Evolutionary conservation across 2,888 invertebrate genomes (phyloP), one percentile per base, ranked within the genome.

Genomic region (Lapara coniferarum): DNA sequence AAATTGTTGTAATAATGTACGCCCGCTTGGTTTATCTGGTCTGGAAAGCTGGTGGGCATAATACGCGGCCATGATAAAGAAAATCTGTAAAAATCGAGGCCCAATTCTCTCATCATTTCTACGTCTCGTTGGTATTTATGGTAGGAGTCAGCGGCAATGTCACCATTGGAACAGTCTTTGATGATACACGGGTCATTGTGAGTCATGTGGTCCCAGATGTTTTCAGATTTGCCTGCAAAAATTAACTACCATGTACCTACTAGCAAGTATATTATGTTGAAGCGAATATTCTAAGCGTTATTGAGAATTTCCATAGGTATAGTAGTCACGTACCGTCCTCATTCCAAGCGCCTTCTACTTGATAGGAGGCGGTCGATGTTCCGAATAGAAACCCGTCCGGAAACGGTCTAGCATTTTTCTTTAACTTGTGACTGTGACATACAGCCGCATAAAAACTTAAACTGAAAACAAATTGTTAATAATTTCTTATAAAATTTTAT

Each of bases 31-130:
- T 95, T 96, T 19, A 95, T 83, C 10, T 85, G 78, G 67, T 93
- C 87, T 0, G 89, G 76, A 66, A 91, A 90, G 59, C 95, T 95
- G 67, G 89, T 92, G 0, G 96, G 95, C 66, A 96, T 81, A 44
- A 96, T 86, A 63, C 96, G 83, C 0, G 95, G 77, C 96, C 96
- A 96, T 0, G 95, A 93, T n/a, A 95, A 81, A 0, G 95, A 95
- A 76, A 95, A 94, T 59, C 95, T 85, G 80, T 95, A 94, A 74
- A 86, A 89, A 69, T 94, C 85, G 2, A 91, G 82, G 2, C 90
- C 90, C 13, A 94, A 75, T 71, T 90, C 83, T 66, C 85, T 81
- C 71, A 93, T 76, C 75, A 93, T 84, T 71, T 87, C 83, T 0
- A 94, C 87, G 72, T 94, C 94, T 71, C 95, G 93, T 77, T 94